A percentile compares a stretch with the other conserved stretches of the same genome.
Evolutionary conservation across 1,140 invertebrate species (phyloP).

Genomic region (Listronotus bonariensis): DNA sequence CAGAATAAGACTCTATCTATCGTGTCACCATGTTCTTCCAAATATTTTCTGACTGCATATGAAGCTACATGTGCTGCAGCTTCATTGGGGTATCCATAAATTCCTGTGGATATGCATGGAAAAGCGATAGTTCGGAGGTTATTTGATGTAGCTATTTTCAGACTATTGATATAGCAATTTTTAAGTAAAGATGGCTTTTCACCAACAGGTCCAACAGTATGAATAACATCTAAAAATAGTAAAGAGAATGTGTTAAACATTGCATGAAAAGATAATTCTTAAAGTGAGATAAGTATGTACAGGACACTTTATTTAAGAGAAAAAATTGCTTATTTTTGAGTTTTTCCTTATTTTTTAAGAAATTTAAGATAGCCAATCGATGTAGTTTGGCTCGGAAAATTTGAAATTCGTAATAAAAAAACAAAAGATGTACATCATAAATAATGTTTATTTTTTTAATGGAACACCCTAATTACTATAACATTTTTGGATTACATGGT

Average conservation of each 20-base stretch:
- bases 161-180: constrained; percentile 72
- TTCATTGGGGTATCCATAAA: constrained; percentile 83
- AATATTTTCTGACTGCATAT: constrained; percentile 66
- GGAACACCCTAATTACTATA: too few relatives aligned
- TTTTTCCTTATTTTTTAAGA: too few relatives aligned
- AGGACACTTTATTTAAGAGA: too few relatives aligned
- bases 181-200: constrained; percentile 68
- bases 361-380: too few relatives aligned
- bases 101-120: constrained; percentile 85
- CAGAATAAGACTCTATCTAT: constrained; percentile 83
- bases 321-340: too few relatives aligned
- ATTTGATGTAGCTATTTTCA: constrained; percentile 65
- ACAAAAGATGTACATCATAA: too few relatives aligned
- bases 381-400: too few relatives aligned
- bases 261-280: not conserved
- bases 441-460: too few relatives aligned
- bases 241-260: not conserved
- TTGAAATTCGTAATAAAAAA: too few relatives aligned
- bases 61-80: constrained; percentile 76
- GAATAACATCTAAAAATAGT: constrained; percentile 74
- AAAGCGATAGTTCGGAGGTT: constrained; percentile 75
- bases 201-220: constrained; percentile 80
- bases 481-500: too few relatives aligned
- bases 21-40: constrained; percentile 66
- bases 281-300: not conserved